Evolutionary conservation across 2,888 invertebrate species (phyloP).

Genomic region (Notodonta ziczac): DNA sequence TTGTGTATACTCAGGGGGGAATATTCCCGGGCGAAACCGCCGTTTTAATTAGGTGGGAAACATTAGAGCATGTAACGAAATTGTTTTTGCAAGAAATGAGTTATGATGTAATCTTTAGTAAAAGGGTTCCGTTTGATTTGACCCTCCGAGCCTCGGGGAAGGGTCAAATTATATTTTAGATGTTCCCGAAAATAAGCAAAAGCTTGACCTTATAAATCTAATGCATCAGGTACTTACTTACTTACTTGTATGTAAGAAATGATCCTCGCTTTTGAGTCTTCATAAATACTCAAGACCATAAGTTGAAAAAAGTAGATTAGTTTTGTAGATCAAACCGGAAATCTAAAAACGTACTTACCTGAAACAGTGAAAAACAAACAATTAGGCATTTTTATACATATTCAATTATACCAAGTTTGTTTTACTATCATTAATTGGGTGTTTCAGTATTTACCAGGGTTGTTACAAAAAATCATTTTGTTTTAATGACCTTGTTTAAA

Average conservation of each 20-base stretch:
- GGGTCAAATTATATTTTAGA: not conserved
- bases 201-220: not conserved
- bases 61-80: slow-evolving; percentile 17
- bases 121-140: slow-evolving; percentile 4
- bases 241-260: too few relatives aligned
- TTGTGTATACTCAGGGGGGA: not conserved
- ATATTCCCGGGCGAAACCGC: slow-evolving; percentile 17
- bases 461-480: too few relatives aligned
- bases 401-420: too few relatives aligned
- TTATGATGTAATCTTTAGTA: slow-evolving; percentile 13
- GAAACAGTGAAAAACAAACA: not conserved
- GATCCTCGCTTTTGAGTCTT: too few relatives aligned
- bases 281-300: too few relatives aligned
- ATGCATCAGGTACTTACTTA: too few relatives aligned
- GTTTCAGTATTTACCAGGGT: too few relatives aligned
- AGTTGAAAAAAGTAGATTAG: too few relatives aligned
- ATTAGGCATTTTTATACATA: not conserved
- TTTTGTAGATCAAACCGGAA: not conserved
- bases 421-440: too few relatives aligned
- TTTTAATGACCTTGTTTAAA: too few relatives aligned
- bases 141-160: not conserved
- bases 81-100: slow-evolving; percentile 27
- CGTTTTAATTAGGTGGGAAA: slow-evolving; percentile 33
- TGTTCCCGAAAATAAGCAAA: slow-evolving; percentile 1
- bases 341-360: not conserved